These are phyloP conservation scores for Callithrix jacchus DNA, from an alignment of 2,113 vertebrate species.

Conservation along the genomic window DNA sequence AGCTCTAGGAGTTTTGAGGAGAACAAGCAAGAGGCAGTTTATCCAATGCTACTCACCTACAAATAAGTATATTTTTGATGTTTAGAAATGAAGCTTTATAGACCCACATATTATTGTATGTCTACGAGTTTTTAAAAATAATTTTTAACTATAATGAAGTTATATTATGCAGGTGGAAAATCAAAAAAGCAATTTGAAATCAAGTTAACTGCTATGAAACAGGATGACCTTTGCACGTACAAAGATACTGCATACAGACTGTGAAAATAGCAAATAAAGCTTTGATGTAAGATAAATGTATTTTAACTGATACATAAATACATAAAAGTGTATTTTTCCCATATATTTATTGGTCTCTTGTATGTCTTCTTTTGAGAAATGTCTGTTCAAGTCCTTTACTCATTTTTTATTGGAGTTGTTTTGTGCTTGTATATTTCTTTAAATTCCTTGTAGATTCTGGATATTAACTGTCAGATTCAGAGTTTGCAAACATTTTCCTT, in stretches of 20 bases:
- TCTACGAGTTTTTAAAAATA: not conserved
- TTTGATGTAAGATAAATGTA: not conserved
- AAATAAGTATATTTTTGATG: not conserved
- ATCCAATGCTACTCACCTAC: rapidly evolving
- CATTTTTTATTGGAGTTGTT: no score
- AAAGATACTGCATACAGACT: not conserved
- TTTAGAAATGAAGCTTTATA: rapidly evolving
- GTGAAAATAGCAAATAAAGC: slow-evolving; percentile 2
- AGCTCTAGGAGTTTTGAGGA: not conserved
- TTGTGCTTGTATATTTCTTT: no score
- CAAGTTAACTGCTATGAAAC: not conserved
- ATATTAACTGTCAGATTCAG: no score
- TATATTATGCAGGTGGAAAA: not conserved
- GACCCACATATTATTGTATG: not conserved
- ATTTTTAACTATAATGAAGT: not conserved
- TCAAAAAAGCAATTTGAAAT: not conserved
- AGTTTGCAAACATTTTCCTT: no score
- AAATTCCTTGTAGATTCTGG: no score
- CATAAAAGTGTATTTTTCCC: no score
- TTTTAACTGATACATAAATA: no score
- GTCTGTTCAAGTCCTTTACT: no score
- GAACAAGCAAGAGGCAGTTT: not conserved
- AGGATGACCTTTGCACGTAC: not conserved
- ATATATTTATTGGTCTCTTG: no score
- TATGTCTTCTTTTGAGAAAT: no score